Conservation (phyloP, 92 coral and sea anemone species). For the Paragorgia papillata region DNA sequence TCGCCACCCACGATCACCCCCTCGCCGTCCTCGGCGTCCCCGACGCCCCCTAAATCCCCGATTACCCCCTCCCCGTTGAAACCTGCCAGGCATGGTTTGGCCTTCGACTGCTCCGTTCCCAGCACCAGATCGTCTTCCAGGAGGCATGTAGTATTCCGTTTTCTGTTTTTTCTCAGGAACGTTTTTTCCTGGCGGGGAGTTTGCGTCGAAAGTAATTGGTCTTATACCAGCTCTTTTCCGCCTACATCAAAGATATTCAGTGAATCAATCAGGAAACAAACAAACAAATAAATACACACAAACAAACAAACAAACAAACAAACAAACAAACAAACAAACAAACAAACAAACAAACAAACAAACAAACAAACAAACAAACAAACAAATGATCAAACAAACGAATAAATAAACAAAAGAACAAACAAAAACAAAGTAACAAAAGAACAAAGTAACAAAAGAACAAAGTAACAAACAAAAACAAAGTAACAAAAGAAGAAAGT, state of each 20-base stretch:
- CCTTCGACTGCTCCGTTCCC: slow-evolving; percentile 90
- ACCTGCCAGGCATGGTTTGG: slow-evolving; percentile 80
- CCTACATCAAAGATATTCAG: slow-evolving; percentile 49
- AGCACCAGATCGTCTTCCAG: slow-evolving; percentile 81
- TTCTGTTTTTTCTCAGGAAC: slow-evolving; percentile 51
- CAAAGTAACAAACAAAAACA: too few species aligned
- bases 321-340: neutral
- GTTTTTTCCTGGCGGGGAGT: slow-evolving; percentile 79
- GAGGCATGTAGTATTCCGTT: slow-evolving; percentile 65
- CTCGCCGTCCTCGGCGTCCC: slow-evolving; percentile 59
- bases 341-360: too few species aligned
- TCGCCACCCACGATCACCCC: slow-evolving; percentile 69
- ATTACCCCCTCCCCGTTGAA: slow-evolving; percentile 38
- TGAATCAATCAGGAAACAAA: too few species aligned
- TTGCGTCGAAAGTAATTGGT: slow-evolving; percentile 85
- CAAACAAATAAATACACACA: too few species aligned
- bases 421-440: too few species aligned
- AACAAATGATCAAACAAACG: too few species aligned
- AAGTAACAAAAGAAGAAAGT: too few species aligned
- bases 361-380: too few species aligned
- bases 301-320: too few species aligned
- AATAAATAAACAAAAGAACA: too few species aligned
- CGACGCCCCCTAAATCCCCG: slow-evolving; percentile 48
- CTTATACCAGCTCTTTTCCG: slow-evolving; percentile 97
- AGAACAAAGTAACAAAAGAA: too few species aligned